phyloP scores from a whole-genome alignment of 2,113 vertebrate genomes.

The Castor canadensis region DNA sequence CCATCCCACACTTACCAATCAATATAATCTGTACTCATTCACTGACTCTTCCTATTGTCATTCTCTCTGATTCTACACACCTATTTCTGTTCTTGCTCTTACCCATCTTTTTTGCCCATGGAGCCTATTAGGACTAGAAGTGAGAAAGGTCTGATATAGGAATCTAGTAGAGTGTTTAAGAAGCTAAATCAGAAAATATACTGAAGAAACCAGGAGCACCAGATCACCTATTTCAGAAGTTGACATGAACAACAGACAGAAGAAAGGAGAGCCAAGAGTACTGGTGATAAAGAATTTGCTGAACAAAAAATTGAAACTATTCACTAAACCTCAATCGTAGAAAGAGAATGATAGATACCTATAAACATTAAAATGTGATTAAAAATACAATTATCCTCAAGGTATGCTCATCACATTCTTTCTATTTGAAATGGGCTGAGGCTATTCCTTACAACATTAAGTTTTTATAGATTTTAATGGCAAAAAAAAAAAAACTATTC shows the following conservation, averaged over 20 bases:
- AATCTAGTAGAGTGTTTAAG: neutral
- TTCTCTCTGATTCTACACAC: neutral
- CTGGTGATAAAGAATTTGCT: neutral
- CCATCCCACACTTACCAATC: neutral
- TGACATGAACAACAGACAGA: neutral
- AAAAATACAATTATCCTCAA: slow-evolving; percentile 1
- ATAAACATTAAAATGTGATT: neutral
- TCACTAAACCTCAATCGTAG: neutral
- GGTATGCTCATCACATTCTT: neutral
- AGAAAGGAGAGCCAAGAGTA: neutral
- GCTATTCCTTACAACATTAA: neutral
- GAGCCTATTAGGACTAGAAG: neutral
- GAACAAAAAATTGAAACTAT: neutral
- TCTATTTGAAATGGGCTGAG: neutral
- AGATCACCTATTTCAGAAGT: neutral
- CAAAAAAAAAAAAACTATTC: neutral
- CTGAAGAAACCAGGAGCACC: neutral
- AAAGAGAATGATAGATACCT: neutral
- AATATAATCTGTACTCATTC: neutral
- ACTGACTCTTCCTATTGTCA: neutral
- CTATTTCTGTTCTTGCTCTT: neutral
- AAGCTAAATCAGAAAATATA: neutral
- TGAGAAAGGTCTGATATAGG: neutral
- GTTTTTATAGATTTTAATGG: neutral
- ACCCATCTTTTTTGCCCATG: neutral